Evolutionary conservation across 2,797 vertebrate species (phyloP).

Genomic region (Telmatherina bonti): DNA sequence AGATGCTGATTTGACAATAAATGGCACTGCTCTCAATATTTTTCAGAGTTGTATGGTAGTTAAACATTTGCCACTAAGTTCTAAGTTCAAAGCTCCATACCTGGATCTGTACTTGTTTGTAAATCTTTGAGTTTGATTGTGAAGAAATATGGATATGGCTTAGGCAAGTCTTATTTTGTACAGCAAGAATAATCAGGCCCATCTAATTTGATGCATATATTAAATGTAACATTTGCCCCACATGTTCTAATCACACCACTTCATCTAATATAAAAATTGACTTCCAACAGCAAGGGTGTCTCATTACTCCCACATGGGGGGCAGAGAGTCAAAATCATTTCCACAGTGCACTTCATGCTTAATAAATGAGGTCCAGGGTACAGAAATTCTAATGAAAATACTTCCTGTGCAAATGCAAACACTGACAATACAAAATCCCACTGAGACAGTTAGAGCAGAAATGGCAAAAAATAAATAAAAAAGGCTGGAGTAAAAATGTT

Average conservation of each 20-base stretch:
- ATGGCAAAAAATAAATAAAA: background rate
- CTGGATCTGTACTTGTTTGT: background rate
- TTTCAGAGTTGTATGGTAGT: too few relatives aligned
- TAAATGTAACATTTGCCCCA: conserved; percentile 45
- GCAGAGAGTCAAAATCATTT: conserved; percentile 37
- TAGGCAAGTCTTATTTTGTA: too few relatives aligned
- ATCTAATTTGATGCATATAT: conserved; percentile 25
- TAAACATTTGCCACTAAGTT: too few relatives aligned
- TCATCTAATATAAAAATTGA: conserved; percentile 39
- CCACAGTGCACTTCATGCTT: conserved; percentile 31
- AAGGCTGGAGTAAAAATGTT: background rate
- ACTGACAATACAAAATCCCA: conserved; percentile 1
- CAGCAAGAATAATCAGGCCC: background rate
- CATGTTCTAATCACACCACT: conserved; percentile 26
- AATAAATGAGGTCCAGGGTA: conserved; percentile 33
- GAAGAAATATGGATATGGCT: too few relatives aligned
- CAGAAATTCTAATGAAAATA: conserved; percentile 12
- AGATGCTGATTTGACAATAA: too few relatives aligned
- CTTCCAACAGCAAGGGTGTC: conserved; percentile 4
- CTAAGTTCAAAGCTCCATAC: background rate
- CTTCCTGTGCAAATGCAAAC: conserved; percentile 16
- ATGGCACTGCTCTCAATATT: too few relatives aligned
- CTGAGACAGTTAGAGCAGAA: background rate
- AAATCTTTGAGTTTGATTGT: background rate
- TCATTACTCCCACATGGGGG: conserved; percentile 49